These are phyloP conservation scores for Dendroctonus ponderosae DNA, from an alignment of 1,140 invertebrate species.

Conservation along the genomic window DNA sequence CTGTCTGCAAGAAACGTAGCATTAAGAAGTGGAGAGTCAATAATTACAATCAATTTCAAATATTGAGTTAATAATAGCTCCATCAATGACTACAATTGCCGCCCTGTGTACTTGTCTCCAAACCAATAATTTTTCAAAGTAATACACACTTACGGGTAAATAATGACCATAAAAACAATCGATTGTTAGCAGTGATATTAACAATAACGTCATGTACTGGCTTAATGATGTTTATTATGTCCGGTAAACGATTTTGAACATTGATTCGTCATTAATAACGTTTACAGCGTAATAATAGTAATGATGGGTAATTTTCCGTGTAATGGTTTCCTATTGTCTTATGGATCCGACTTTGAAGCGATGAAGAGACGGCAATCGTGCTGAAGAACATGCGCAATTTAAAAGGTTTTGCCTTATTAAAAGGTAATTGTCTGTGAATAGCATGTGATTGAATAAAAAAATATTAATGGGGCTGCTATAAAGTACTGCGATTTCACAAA, in stretches of 20 bases:
- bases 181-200: constrained; percentile 18
- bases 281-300: constrained; percentile 5
- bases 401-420: too few relatives aligned
- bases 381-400: too few relatives aligned
- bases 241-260: constrained; percentile 9
- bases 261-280: constrained; percentile 5
- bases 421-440: too few relatives aligned
- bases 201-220: constrained; percentile 10
- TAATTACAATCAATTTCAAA: too few relatives aligned
- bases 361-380: too few relatives aligned
- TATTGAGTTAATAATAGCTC: not conserved
- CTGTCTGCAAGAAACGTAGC: too few relatives aligned
- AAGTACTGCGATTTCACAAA: too few relatives aligned
- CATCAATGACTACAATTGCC: constrained; percentile 7
- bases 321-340: constrained; percentile 6
- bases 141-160: constrained; percentile 6
- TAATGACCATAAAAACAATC: constrained; percentile 5
- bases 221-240: constrained; percentile 14
- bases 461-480: too few relatives aligned
- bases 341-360: not conserved
- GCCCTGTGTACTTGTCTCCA: not conserved
- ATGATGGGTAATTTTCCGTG: constrained; percentile 14
- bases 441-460: too few relatives aligned
- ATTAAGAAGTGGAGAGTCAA: too few relatives aligned
- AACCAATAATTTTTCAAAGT: constrained; percentile 12